phyloP scores from a whole-genome alignment of 2,888 invertebrate genomes.

The Scaptodrosophila latifasciaeformis region DNA sequence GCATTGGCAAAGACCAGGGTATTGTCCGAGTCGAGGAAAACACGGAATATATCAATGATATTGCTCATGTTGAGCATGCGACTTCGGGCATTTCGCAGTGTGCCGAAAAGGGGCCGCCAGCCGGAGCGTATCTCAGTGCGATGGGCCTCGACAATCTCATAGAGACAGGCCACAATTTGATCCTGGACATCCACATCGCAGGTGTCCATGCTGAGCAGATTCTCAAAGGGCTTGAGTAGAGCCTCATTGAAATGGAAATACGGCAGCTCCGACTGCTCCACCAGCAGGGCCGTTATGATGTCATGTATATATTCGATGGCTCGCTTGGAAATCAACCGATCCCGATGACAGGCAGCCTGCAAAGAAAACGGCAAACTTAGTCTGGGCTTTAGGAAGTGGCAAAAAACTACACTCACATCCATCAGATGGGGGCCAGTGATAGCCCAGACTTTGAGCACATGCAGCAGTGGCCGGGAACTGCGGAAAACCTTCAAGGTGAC shows the following conservation, averaged over 20 bases:
- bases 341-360: constrained; percentile 93
- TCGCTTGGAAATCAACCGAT: constrained; percentile 90
- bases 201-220: constrained; percentile 92
- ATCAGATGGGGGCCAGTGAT: constrained; percentile 94
- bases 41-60: constrained; percentile 92
- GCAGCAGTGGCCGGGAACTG: constrained; percentile 90
- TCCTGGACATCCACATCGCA: constrained; percentile 91
- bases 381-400: neutral
- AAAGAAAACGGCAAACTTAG: constrained; percentile 24
- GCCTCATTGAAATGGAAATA: constrained; percentile 98
- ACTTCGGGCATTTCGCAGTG: constrained; percentile 89
- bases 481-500: constrained; percentile 90
- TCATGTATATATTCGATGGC: constrained; percentile 95
- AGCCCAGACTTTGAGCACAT: constrained; percentile 94
- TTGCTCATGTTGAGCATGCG: constrained; percentile 79
- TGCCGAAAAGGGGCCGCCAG: constrained; percentile 96
- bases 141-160: constrained; percentile 96
- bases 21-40: constrained; percentile 94
- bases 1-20: constrained; percentile 95
- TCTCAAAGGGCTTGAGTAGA: constrained; percentile 95
- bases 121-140: constrained; percentile 95
- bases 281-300: constrained; percentile 89
- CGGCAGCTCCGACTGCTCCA: constrained; percentile 90
- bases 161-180: constrained; percentile 94
- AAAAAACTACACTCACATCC: constrained; percentile 79